Conservation (phyloP, 2,888 invertebrate species). For the Phortica magna region DNA sequence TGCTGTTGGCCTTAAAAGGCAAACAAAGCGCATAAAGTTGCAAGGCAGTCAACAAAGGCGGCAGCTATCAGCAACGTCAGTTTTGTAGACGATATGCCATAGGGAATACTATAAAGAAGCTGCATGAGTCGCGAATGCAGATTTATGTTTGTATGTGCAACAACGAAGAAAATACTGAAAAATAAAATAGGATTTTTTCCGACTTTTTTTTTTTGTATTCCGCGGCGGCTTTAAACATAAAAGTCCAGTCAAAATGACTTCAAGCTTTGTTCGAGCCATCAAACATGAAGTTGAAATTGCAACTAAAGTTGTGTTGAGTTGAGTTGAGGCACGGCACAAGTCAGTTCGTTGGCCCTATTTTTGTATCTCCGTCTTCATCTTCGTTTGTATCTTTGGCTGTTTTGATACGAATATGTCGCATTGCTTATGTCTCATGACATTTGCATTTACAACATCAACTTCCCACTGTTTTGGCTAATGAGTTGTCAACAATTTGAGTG, state of each 20-base stretch:
- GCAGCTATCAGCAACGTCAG: not conserved
- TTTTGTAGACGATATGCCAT: not conserved
- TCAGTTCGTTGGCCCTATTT: conserved; percentile 27
- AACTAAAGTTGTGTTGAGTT: not conserved
- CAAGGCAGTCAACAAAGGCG: not conserved
- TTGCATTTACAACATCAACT: conserved; percentile 24
- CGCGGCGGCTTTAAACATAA: conserved; percentile 23
- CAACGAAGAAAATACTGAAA: conserved; percentile 43
- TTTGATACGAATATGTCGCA: not conserved
- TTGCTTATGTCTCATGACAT: not conserved
- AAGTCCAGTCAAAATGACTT: not conserved
- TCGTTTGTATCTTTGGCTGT: not conserved
- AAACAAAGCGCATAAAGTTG: conserved; percentile 16
- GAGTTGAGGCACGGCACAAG: not conserved
- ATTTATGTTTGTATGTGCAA: conserved; percentile 70
- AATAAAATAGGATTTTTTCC: conserved; percentile 17
- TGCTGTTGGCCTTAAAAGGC: not conserved
- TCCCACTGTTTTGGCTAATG: conserved; percentile 53
- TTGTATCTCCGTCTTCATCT: not conserved
- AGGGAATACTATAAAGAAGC: not conserved
- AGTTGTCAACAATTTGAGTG: conserved; percentile 62
- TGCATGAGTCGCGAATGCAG: conserved; percentile 41
- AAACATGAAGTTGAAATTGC: conserved; percentile 4
- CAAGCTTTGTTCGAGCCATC: conserved; percentile 49
- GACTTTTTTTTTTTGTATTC: conserved; percentile 6